Evolutionary conservation across 2,888 invertebrate species (phyloP).

Genomic region (Lasioglossum figueresi): DNA sequence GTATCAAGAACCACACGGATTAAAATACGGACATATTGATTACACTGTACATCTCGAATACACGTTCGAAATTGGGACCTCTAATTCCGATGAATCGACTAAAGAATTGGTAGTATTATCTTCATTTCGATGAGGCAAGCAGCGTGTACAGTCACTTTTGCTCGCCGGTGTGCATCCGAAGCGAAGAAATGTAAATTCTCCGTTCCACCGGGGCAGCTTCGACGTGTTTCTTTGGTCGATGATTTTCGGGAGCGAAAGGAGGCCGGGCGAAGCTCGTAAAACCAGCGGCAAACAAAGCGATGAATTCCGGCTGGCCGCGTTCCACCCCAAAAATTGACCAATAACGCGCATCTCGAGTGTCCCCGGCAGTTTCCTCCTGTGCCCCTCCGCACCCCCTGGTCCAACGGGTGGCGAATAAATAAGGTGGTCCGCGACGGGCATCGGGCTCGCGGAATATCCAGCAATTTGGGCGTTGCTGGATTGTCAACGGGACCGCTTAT

Average conservation of each 20-base stretch:
- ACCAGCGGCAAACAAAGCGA: constrained; percentile 80
- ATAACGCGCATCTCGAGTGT: constrained; percentile 74
- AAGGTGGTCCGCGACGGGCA: constrained; percentile 67
- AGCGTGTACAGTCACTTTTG: too few species aligned
- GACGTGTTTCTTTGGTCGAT: constrained; percentile 51
- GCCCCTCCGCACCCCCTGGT: constrained; percentile 3
- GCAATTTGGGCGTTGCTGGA: constrained; percentile 81
- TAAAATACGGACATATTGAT: too few species aligned
- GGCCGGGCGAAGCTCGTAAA: constrained; percentile 60
- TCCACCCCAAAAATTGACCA: constrained; percentile 82
- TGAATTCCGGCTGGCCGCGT: constrained; percentile 82
- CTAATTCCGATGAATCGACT: too few species aligned
- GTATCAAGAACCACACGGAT: too few species aligned
- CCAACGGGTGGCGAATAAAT: constrained; percentile 78
- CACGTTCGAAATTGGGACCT: too few species aligned
- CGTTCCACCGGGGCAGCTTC: neutral
- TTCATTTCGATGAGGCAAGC: too few species aligned
- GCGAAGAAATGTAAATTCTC: too few species aligned
- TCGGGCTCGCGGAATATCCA: constrained; percentile 67
- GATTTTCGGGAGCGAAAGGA: constrained; percentile 61
- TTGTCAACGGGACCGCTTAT: constrained; percentile 81
- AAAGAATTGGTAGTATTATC: too few species aligned
- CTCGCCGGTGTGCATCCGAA: too few species aligned
- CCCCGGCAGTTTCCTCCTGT: constrained; percentile 22
- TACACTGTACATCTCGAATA: too few species aligned